A percentile compares a stretch with the other conserved stretches of the same genome.
Evolutionary conservation across 2,113 vertebrate species (phyloP).

Genomic region (Sialia sialis): DNA sequence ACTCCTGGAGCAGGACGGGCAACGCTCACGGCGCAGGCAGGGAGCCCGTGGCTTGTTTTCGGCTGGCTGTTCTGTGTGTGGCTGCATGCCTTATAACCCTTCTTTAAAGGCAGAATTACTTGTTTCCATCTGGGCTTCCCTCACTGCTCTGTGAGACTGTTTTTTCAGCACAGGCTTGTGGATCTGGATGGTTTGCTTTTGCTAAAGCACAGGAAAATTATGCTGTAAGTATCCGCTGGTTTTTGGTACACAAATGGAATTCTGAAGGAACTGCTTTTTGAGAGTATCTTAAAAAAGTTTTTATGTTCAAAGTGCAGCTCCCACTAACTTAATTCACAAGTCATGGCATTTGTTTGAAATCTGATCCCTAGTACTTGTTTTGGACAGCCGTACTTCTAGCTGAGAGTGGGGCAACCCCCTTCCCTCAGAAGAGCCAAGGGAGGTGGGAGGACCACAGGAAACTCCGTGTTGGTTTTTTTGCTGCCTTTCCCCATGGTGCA

Average conservation of each 20-base stretch:
- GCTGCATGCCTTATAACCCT: neutral
- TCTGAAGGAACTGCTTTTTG: neutral
- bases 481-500: neutral
- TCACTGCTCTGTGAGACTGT: neutral
- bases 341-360: neutral
- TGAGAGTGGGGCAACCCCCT: neutral
- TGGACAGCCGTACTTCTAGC: neutral
- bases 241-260: neutral
- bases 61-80: slow-evolving; percentile 33
- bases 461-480: neutral
- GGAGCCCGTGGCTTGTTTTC: neutral
- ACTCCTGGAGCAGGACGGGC: neutral
- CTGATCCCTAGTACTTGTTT: neutral
- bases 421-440: neutral
- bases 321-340: neutral
- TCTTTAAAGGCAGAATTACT: slow-evolving; percentile 1
- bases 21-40: accelerated
- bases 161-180: neutral
- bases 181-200: neutral
- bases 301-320: neutral
- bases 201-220: neutral
- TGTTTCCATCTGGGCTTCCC: slow-evolving; percentile 37
- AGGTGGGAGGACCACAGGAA: neutral
- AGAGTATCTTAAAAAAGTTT: neutral
- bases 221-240: neutral